Evolutionary conservation across 2,113 vertebrate species (phyloP), one percentile per base, ranked within the genome.

Genomic region (Petroica traversi): DNA sequence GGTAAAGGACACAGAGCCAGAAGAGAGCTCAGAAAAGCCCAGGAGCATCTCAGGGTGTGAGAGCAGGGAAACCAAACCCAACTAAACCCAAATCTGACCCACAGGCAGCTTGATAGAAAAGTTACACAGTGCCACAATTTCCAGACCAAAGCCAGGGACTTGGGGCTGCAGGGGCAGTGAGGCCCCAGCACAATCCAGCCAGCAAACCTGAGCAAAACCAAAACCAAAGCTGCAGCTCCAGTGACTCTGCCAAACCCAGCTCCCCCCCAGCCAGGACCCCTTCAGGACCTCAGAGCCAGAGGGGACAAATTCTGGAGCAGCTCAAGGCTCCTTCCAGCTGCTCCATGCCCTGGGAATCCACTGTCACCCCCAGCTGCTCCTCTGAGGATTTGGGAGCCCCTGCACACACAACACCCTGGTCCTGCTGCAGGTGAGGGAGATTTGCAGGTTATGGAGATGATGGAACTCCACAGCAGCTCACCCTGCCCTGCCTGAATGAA

Each of bases 171-270:
- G 63, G 34, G 34, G 40, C 46, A 74, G 23, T 1, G 12, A 71
- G 31, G 43, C 14, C 33, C 12, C 36, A n/a, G 10, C 26, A 34
- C n/a, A 25, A 16, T 0, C 5, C 33, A 74, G 45, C 8, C 9
- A n/a, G 38, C 26, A 68, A 61, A 88, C 8, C 13, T 9, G 34
- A 49, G 59, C 75, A 41, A 72, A 94, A 49, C 62, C 75, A 73
- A 76, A 76, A 5, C 16, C 9, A 1, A 67, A 69, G 68, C 83
- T 28, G 34, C 55, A 8, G 72, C 12, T 92, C 52, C 66, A 59
- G 64, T 3, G 0, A 3, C 28, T 0, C 58, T 34, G 23, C 83
- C 64, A 29, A 52, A 7, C 33, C 4, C 0, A 36, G 11, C 34
- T 74, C n/a, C 28, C 5, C 4, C 18, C 36, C 78, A 36, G 46